These are phyloP conservation scores for Cyprinodon brontotheroides DNA, from an alignment of 2,113 vertebrate genomes.

Conservation along the genomic window DNA sequence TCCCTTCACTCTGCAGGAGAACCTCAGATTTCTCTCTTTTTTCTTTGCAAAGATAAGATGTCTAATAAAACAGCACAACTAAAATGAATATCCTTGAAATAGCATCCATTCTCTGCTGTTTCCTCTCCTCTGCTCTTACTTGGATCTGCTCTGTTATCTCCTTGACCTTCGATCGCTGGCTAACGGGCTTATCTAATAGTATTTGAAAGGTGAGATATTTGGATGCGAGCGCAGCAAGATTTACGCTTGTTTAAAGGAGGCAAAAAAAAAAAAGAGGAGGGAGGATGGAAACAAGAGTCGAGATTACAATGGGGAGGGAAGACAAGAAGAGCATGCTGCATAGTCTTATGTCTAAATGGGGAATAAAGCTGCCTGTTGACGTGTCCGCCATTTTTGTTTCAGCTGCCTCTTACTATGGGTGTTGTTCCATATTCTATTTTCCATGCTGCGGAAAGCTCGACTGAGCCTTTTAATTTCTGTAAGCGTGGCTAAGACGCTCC, in stretches of 20 bases:
- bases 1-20: constrained; percentile 21
- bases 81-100: constrained; percentile 2
- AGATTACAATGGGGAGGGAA: constrained; percentile 4
- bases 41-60: constrained; percentile 1
- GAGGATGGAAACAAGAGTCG: constrained; percentile 1
- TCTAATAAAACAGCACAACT: not conserved
- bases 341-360: not conserved
- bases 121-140: constrained; percentile 2
- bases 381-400: constrained; percentile 32
- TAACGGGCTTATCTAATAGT: constrained; percentile 14
- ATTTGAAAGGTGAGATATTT: constrained; percentile 11
- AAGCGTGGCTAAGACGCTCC: constrained; percentile 51
- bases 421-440: constrained; percentile 61
- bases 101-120: not conserved
- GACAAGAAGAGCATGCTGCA: not conserved
- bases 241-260: not conserved
- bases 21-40: constrained; percentile 32
- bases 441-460: constrained; percentile 23
- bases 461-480: constrained; percentile 61
- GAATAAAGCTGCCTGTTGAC: constrained; percentile 27
- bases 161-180: constrained; percentile 43
- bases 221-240: not conserved
- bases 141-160: constrained; percentile 15
- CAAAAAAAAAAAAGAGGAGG: constrained; percentile 8
- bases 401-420: constrained; percentile 19